Percentiles rank a stretch among this genome's conserved stretches.
These are phyloP conservation scores for Streblospio benedicti DNA, from an alignment of 1,140 invertebrate genomes.

Conservation along the genomic window DNA sequence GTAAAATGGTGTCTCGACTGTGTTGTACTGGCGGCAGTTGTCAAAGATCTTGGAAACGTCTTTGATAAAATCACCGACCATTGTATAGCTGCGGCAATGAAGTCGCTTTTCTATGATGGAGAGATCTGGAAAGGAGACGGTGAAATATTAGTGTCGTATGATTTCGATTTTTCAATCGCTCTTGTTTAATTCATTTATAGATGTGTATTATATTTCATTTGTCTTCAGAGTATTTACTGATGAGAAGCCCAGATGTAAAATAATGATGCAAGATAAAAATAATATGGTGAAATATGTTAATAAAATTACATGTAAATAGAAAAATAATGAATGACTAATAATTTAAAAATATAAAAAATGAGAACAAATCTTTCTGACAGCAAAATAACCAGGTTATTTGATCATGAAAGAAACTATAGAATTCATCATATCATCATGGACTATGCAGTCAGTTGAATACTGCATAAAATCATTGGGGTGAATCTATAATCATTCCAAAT, in stretches of 20 bases:
- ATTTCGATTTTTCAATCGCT: neutral
- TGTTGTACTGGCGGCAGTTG: constrained; percentile 95
- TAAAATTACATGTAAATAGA: neutral
- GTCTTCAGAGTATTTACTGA: no score
- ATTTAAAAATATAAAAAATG: no score
- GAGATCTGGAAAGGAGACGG: constrained; percentile 64
- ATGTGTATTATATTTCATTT: no score
- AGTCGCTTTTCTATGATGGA: constrained; percentile 84
- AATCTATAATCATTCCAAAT: no score
- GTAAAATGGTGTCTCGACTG: constrained; percentile 86
- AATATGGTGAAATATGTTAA: neutral
- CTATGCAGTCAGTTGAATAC: neutral
- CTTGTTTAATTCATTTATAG: no score
- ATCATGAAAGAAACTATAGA: neutral
- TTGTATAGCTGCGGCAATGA: constrained; percentile 71
- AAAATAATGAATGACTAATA: neutral
- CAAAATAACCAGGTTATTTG: neutral
- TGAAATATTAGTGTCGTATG: neutral
- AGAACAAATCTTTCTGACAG: no score
- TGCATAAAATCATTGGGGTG: neutral
- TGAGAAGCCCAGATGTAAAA: no score
- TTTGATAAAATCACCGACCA: constrained; percentile 86
- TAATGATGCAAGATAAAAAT: neutral
- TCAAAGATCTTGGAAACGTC: constrained; percentile 98
- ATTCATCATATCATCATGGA: neutral